Base-by-base conservation (phyloP, 2,797 vertebrate species). In the Hyperoplus lanceolatus region DNA sequence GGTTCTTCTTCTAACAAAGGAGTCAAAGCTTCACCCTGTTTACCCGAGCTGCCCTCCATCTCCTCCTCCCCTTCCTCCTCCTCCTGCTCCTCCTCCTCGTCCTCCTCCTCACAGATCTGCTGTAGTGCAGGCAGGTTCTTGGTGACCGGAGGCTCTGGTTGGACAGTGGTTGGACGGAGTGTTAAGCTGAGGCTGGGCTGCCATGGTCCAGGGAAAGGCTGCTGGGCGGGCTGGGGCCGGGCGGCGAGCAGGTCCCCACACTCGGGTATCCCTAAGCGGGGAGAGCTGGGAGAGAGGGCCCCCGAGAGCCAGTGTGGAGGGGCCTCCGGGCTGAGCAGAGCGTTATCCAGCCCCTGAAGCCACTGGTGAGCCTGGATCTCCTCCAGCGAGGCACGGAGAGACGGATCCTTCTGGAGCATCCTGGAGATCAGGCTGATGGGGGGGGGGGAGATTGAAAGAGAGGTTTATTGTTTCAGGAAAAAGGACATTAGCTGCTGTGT, bases 321-420 rank as follows among this genome's bases (percentile, higher is more conserved):
- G 12, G 95, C 91, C 75, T 91, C 95, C 6, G 90, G 96, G 78
- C 95, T 96, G 53, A 95, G 93, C 0, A 96, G 94, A 13, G 93
- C 95, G 0, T 95, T 87, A 46, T 97, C 95, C 76, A 96, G 89
- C 0, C 96, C 97, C 84, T 94, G 94, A 70, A 97, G 94, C 97
- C 97, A 97, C 0, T 80, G 0, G 14, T 97, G 97, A 66, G 90
- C 80, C 87, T 96, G 95, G 0, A 97, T 97, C 82, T 97, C 91
- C 53, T 94, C 90, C 21, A 97, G 93, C 0, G 96, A 95, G 0
- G 96, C 96, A 1, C 97, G 94, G 43, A 74, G 67, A 71, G 82
- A 92, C 0, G 97, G 96, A 77, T 97, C 95, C 65, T 96, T 95
- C 94, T 97, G 96, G 54, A 97, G 94, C 97, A 97, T 97, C 82